These are phyloP conservation scores for Abrostola triplasia DNA, from an alignment of 2,888 invertebrate species.

Conservation along the genomic window DNA sequence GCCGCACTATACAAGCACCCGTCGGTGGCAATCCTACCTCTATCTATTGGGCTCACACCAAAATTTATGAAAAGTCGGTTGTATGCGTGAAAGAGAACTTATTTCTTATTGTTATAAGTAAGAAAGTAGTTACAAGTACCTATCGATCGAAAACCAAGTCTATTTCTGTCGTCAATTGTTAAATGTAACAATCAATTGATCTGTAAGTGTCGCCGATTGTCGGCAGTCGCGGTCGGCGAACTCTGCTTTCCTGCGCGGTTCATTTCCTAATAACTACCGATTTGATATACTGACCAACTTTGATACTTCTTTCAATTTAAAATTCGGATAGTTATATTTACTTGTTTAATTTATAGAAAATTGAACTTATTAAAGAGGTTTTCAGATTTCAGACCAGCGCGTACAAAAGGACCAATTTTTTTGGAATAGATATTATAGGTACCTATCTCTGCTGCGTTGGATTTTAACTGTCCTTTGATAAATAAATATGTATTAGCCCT, in stretches of 20 bases:
- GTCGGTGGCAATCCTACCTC: too few relatives aligned
- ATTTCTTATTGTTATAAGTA: not conserved
- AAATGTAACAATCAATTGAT: conserved; percentile 68
- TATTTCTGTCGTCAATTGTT: conserved; percentile 47
- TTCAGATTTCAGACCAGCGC: not conserved
- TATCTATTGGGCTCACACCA: too few relatives aligned
- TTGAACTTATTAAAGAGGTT: not conserved
- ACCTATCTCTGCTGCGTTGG: conserved; percentile 8
- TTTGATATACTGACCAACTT: conserved; percentile 68
- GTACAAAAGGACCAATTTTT: conserved; percentile 12
- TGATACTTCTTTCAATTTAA: conserved; percentile 22
- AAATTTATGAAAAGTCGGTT: too few relatives aligned
- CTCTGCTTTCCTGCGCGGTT: conserved; percentile 67
- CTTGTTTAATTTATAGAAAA: not conserved
- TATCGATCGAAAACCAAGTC: conserved; percentile 24
- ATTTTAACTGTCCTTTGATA: not conserved
- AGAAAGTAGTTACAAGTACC: too few relatives aligned
- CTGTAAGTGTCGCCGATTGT: conserved; percentile 57
- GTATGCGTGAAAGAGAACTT: too few relatives aligned
- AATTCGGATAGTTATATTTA: not conserved
- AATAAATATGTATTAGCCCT: conserved; percentile 11
- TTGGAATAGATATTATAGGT: conserved; percentile 23
- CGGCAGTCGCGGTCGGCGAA: conserved; percentile 51
- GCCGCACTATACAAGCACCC: too few relatives aligned
- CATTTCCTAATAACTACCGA: conserved; percentile 73